Evolutionary conservation across 2,888 invertebrate species (phyloP), one percentile per base, ranked within the genome.

Genomic region (Cordilura impudica): DNA sequence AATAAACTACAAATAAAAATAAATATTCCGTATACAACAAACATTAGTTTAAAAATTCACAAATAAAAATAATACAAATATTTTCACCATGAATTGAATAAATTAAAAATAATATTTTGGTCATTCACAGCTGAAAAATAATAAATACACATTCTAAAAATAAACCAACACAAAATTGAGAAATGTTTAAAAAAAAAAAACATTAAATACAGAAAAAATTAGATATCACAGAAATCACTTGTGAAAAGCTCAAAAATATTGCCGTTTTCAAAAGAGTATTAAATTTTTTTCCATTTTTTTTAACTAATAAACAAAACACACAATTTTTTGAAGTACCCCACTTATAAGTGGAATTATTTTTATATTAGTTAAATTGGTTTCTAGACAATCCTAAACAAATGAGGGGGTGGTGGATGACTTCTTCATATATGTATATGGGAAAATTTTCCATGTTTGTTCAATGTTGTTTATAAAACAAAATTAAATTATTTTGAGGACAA

Each of bases 61-160:
- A 31, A 10, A 31, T 10, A 1, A 14, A 45, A 54, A 67, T 10
- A 45, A 12, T n/a, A 35, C 21, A 47, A 12, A 73, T 73, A 58
- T 51, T 73, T 66, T 58, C 29, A 58, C 8, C 39, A 58, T 73
- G 72, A 65, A 39, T 54, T 65, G 5, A 58, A 29, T 39, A 56
- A 73, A 53, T 58, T 72, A 51, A 58, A 65, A 73, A 73, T 73
- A 73, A 73, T 51, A 29, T 65, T 8, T 58, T 63, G 29, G 19
- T 73, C 72, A 58, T 18, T 53, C 39, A 51, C 16, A 73, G 18
- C 18, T n/a, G 35, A 18, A 35, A 39, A 39, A 4, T n/a, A 10
- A 39, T 39, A 10, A 4, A n/a, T 4, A 39, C n/a, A 26, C n/a
- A 39, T 39, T 39, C n/a, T 58, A 12, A 29, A 31, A 21, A 51